Evolutionary conservation across 2,113 vertebrate genomes (phyloP).

Genomic region (Sceloporus undulatus): DNA sequence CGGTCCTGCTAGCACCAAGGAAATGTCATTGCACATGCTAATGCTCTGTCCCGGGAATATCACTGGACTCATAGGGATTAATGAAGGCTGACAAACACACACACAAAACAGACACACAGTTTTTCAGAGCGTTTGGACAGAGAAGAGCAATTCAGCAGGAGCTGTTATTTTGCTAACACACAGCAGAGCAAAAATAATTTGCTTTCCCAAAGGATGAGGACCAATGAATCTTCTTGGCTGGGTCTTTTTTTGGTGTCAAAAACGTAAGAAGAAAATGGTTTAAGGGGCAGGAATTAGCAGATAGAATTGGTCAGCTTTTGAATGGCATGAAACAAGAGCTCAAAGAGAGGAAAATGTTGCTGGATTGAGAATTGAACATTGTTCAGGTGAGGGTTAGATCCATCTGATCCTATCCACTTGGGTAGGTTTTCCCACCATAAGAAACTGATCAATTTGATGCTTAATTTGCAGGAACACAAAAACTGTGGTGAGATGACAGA

Average conservation of each 20-base stretch:
- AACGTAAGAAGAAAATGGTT: not conserved
- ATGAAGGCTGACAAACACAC: not conserved
- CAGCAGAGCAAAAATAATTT: too few relatives aligned
- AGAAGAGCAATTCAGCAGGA: not conserved
- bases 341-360: not conserved
- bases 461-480: conserved; percentile 89
- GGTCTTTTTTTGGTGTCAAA: not conserved
- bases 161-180: not conserved
- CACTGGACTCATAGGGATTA: not conserved
- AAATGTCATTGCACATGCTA: conserved; percentile 8
- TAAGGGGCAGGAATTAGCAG: not conserved
- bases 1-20: not conserved
- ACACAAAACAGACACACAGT: not conserved
- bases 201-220: not conserved
- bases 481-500: conserved; percentile 96
- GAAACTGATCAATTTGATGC: too few relatives aligned
- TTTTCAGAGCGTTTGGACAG: not conserved
- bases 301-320: too few relatives aligned
- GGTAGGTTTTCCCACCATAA: too few relatives aligned
- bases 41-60: not conserved
- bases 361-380: too few relatives aligned
- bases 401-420: too few relatives aligned
- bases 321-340: too few relatives aligned
- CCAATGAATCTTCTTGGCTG: not conserved
- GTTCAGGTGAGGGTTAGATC: too few relatives aligned